Conservation (phyloP, 35 echinoderm and acorn worm species). For the Apostichopus californicus region DNA sequence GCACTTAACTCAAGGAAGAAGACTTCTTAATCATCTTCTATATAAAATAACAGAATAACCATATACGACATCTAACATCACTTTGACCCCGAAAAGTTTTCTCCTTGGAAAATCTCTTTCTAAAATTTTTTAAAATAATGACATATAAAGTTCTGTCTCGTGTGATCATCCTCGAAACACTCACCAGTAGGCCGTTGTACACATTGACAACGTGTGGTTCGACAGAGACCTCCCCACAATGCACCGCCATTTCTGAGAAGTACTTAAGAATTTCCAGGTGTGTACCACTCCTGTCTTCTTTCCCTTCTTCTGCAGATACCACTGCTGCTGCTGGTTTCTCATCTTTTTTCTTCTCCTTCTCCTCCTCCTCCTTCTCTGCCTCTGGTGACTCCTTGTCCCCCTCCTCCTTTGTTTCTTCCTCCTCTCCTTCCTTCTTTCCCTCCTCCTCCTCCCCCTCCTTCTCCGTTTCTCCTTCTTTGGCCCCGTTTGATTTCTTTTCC, state of each 20-base stretch:
- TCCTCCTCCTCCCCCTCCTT: slow-evolving; percentile 11
- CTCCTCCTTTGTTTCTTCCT: neutral
- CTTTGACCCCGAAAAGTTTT: too few relatives aligned
- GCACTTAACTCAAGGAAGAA: too few relatives aligned
- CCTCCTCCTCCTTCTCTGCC: neutral
- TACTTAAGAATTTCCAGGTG: slow-evolving; percentile 76
- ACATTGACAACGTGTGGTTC: slow-evolving; percentile 59
- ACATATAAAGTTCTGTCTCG: too few relatives aligned
- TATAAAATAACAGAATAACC: too few relatives aligned
- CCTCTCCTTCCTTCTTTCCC: neutral
- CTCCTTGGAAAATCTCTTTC: too few relatives aligned
- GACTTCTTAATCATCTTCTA: too few relatives aligned
- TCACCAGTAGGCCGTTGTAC: slow-evolving; percentile 74
- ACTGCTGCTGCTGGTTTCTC: neutral
- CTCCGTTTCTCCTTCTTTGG: neutral
- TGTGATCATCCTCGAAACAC: neutral
- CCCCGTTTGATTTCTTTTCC: slow-evolving; percentile 28
- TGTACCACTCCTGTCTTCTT: slow-evolving; percentile 1
- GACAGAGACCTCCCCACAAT: slow-evolving; percentile 52
- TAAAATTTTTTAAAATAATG: too few relatives aligned
- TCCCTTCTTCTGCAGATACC: neutral
- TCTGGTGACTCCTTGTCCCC: neutral
- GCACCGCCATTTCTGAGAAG: slow-evolving; percentile 73
- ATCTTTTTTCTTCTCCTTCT: slow-evolving; percentile 6
- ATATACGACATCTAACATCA: too few relatives aligned